Conservation (phyloP, 2,797 vertebrate genomes). For the Peromyscus eremicus region DNA sequence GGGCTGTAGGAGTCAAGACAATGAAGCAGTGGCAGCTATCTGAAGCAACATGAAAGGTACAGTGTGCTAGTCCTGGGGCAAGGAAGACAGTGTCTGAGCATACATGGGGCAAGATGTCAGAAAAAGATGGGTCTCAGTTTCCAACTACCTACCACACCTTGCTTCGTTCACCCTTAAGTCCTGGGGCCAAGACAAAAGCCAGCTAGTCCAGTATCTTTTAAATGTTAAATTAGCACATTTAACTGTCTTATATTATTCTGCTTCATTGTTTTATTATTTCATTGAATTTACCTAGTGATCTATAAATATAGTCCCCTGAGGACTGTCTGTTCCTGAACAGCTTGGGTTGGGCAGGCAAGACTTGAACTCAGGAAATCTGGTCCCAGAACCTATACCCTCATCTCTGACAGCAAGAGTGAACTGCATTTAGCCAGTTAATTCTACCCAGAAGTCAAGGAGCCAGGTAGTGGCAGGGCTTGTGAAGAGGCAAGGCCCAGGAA, state of each 20-base stretch:
- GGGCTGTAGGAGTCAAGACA: not conserved
- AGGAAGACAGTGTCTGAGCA: not conserved
- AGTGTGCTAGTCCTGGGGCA: not conserved
- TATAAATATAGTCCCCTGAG: not conserved
- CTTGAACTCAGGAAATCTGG: not conserved
- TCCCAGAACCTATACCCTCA: not conserved
- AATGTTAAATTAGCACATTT: not conserved
- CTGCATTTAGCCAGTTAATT: not conserved
- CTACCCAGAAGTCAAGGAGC: not conserved
- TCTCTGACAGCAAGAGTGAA: not conserved
- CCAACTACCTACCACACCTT: not conserved
- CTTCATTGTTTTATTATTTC: not conserved
- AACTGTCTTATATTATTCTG: not conserved
- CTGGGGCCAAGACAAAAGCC: not conserved
- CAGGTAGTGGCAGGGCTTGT: not conserved
- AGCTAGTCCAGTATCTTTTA: not conserved
- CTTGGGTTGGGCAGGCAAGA: not conserved
- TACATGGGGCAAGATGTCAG: too few relatives aligned
- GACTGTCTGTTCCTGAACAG: not conserved
- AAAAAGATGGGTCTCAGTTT: not conserved
- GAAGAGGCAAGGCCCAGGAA: not conserved
- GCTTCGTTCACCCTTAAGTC: not conserved
- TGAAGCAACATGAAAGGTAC: not conserved
- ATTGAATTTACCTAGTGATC: constrained; percentile 12
- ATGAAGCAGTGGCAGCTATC: not conserved